These are phyloP conservation scores for Diplodus sargus DNA, from an alignment of 2,797 vertebrate genomes.

Conservation along the genomic window DNA sequence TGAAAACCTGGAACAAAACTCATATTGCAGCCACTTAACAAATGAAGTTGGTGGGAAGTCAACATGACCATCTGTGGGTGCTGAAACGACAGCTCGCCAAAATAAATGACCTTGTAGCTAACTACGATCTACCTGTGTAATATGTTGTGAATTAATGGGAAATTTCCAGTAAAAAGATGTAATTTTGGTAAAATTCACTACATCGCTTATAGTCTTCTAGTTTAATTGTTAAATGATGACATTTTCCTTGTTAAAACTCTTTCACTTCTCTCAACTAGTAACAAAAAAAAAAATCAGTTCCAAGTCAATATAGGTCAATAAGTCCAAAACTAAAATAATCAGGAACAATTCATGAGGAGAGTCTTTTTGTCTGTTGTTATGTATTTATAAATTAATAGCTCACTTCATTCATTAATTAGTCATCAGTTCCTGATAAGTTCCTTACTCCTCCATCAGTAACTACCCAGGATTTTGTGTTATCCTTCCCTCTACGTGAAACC, in stretches of 20 bases:
- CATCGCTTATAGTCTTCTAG: neutral
- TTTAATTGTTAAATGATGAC: neutral
- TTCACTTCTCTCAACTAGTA: slow-evolving; percentile 1
- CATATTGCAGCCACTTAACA: neutral
- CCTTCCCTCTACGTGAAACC: slow-evolving; percentile 25
- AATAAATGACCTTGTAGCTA: neutral
- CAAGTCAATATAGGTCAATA: neutral
- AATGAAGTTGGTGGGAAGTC: neutral
- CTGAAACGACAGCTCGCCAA: neutral
- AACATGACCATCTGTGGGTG: neutral
- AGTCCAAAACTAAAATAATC: too few species aligned
- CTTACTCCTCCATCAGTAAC: neutral
- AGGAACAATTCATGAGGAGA: too few species aligned
- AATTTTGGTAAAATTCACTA: neutral
- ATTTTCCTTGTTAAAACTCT: neutral
- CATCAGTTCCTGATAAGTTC: neutral
- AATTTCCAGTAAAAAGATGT: neutral
- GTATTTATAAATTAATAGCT: neutral
- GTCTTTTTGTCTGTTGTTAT: neutral
- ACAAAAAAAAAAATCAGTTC: neutral
- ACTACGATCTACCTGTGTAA: neutral
- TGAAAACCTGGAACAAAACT: neutral
- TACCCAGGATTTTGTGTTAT: neutral
- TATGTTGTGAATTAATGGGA: neutral
- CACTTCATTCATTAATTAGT: slow-evolving; percentile 4